Evolutionary conservation across 2,888 invertebrate genomes (phyloP).

Genomic region (Caenorhabditis sp.): DNA sequence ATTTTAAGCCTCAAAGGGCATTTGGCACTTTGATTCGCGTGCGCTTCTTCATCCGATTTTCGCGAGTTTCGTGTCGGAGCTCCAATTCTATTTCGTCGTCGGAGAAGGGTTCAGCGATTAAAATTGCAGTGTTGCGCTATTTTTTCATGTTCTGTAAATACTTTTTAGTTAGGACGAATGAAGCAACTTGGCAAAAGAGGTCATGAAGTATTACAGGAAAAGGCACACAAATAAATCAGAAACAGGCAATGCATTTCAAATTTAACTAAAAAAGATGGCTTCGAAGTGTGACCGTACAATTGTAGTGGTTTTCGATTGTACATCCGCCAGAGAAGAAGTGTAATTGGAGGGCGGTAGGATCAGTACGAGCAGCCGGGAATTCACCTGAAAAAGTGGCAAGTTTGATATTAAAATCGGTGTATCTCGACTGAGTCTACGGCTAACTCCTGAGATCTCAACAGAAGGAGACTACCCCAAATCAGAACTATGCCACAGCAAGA

Average conservation of each 20-base stretch:
- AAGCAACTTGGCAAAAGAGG: neutral
- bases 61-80: no score
- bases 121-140: no score
- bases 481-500: no score
- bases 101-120: no score
- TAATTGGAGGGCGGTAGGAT: slow-evolving; percentile 68
- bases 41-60: neutral
- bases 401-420: no score
- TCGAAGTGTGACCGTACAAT: slow-evolving; percentile 70
- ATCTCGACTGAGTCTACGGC: no score
- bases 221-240: neutral
- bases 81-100: neutral
- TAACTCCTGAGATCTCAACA: no score
- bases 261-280: slow-evolving; percentile 66
- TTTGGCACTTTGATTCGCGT: slow-evolving; percentile 1
- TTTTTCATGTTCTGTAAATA: no score
- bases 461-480: no score
- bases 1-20: slow-evolving; percentile 54
- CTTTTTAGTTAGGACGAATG: no score
- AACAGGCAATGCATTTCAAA: neutral
- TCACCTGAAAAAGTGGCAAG: no score
- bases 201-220: neutral
- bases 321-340: slow-evolving; percentile 66
- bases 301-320: slow-evolving; percentile 62
- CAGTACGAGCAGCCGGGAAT: slow-evolving; percentile 70